Evolutionary conservation across 2,797 vertebrate genomes (phyloP).

Genomic region (Enteromius mattozi): DNA sequence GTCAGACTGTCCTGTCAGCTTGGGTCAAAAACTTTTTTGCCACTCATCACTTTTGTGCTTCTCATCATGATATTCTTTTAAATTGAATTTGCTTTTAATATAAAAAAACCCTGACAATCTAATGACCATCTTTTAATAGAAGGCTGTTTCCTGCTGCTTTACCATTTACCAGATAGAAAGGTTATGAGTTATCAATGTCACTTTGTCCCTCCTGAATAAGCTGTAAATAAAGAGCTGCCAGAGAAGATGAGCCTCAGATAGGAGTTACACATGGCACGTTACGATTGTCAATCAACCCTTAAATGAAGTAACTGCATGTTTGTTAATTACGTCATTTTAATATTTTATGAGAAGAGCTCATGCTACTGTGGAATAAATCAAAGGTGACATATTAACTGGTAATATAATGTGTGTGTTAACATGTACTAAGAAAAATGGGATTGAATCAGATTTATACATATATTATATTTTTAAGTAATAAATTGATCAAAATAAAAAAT

Average conservation of each 20-base stretch:
- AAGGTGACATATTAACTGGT: neutral
- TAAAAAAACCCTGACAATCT: neutral
- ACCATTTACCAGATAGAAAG: constrained; percentile 9
- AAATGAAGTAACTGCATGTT: neutral
- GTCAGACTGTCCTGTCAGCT: constrained; percentile 19
- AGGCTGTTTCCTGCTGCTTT: constrained; percentile 8
- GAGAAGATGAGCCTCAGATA: neutral
- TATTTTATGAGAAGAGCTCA: neutral
- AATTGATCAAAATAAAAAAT: neutral
- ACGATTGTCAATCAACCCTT: neutral
- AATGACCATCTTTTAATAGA: constrained; percentile 12
- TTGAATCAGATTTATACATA: no score
- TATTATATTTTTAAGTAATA: neutral
- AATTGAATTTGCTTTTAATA: constrained; percentile 14
- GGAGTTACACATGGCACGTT: neutral
- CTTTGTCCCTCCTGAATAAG: neutral
- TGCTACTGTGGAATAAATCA: neutral
- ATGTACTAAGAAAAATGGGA: neutral
- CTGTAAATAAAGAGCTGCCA: neutral
- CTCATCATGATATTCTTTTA: neutral
- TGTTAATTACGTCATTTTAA: neutral
- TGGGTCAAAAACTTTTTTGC: constrained; percentile 10
- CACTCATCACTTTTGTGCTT: neutral
- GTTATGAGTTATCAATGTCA: neutral
- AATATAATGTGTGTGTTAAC: neutral